phyloP scores from a whole-genome alignment of 2,113 vertebrate genomes.

The Nothobranchius furzeri region DNA sequence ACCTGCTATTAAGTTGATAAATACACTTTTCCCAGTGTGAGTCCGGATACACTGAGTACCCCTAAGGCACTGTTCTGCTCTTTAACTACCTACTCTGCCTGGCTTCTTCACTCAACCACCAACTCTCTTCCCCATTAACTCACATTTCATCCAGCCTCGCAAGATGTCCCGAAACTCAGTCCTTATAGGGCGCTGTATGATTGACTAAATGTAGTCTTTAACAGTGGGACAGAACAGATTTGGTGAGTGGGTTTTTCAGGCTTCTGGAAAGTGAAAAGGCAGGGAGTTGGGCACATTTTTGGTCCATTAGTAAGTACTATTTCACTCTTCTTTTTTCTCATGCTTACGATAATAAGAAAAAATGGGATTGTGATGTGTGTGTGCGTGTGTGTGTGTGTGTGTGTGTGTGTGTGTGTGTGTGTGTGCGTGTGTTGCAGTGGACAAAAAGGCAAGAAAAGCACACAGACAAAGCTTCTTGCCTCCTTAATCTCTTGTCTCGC shows the following conservation, averaged over 20 bases:
- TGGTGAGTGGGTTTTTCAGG: slow-evolving; percentile 56
- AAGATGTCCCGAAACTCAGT: slow-evolving; percentile 67
- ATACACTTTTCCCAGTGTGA: slow-evolving; percentile 83
- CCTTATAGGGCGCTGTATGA: slow-evolving; percentile 54
- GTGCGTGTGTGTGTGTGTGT: slow-evolving; percentile 1
- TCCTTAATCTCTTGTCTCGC: slow-evolving; percentile 82
- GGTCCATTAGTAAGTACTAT: slow-evolving; percentile 78
- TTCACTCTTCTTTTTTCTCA: slow-evolving; percentile 40
- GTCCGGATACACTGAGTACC: slow-evolving; percentile 74
- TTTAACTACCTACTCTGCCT: slow-evolving; percentile 71
- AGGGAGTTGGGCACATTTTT: slow-evolving; percentile 60
- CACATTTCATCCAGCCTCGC: slow-evolving; percentile 75
- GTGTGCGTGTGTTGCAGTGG: slow-evolving; percentile 23
- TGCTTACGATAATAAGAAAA: slow-evolving; percentile 75
- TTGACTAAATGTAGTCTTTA: slow-evolving; percentile 64
- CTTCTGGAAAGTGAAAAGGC: slow-evolving; percentile 53
- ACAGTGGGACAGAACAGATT: slow-evolving; percentile 54
- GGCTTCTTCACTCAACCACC: slow-evolving; percentile 63
- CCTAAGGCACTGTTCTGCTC: slow-evolving; percentile 74
- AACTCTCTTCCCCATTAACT: slow-evolving; percentile 75
- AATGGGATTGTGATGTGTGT: slow-evolving; percentile 58
- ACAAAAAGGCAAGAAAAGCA: slow-evolving; percentile 43
- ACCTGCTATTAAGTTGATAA: slow-evolving; percentile 86
- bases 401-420: slow-evolving; percentile 14
- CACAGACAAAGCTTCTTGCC: slow-evolving; percentile 71